Conservation (phyloP, 2,888 invertebrate species). For the Volucella bombylans region DNA sequence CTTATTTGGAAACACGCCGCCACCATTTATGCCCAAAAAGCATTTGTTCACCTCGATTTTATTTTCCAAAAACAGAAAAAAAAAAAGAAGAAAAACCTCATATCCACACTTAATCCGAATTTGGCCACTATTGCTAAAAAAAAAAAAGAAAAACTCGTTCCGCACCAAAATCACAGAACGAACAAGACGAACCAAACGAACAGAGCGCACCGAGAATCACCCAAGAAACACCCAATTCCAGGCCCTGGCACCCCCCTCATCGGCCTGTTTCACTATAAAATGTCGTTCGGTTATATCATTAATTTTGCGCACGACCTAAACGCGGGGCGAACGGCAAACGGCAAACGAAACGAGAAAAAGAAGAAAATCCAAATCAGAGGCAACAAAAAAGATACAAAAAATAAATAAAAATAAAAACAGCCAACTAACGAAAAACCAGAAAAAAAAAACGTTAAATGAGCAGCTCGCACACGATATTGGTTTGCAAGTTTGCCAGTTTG, state of each 20-base stretch:
- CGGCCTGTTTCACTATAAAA: slow-evolving; percentile 38
- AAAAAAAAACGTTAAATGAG: slow-evolving; percentile 19
- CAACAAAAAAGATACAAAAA: slow-evolving; percentile 22
- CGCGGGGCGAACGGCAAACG: slow-evolving; percentile 8
- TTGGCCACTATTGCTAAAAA: slow-evolving; percentile 38
- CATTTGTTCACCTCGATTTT: slow-evolving; percentile 52
- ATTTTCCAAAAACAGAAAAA: slow-evolving; percentile 28
- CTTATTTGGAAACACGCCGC: slow-evolving; percentile 33
- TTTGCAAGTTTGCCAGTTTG: too few species aligned
- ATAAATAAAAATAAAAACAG: slow-evolving; percentile 26
- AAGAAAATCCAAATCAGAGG: slow-evolving; percentile 32
- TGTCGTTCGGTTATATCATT: slow-evolving; percentile 64
- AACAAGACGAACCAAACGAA: background rate
- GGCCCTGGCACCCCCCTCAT: background rate
- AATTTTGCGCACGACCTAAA: slow-evolving; percentile 62
- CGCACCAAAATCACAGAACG: slow-evolving; percentile 1
- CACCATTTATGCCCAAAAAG: slow-evolving; percentile 51
- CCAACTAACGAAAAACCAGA: slow-evolving; percentile 3
- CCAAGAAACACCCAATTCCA: slow-evolving; percentile 13
- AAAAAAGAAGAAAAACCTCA: background rate
- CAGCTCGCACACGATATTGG: slow-evolving; percentile 53
- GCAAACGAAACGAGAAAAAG: slow-evolving; percentile 5
- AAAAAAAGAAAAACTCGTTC: slow-evolving; percentile 41
- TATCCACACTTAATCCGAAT: slow-evolving; percentile 51
- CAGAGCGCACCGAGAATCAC: slow-evolving; percentile 13